Percentiles rank a stretch among this genome's conserved stretches.
Conservation (phyloP, 2,113 vertebrate genomes). For the Hippotragus niger region DNA sequence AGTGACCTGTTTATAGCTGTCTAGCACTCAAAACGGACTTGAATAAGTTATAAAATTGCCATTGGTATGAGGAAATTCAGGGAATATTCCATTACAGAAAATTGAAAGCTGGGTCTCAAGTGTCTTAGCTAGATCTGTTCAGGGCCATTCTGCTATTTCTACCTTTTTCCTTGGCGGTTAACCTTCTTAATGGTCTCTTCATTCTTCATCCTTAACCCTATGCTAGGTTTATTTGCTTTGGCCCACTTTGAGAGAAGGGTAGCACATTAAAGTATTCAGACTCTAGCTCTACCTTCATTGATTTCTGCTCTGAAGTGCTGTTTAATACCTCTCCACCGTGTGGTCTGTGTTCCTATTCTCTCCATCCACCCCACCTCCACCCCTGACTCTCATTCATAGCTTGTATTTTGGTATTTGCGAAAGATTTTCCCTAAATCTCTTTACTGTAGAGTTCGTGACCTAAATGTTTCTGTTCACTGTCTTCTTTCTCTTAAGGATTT, state of each 20-base stretch:
- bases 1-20: neutral
- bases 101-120: neutral
- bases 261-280: neutral
- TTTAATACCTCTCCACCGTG: neutral
- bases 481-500: neutral
- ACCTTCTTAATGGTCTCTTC: neutral
- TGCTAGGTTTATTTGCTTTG: neutral
- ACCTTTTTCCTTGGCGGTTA: no score
- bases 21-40: neutral
- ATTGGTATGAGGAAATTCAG: neutral
- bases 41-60: neutral
- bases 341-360: neutral
- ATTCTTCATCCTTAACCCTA: neutral
- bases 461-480: neutral
- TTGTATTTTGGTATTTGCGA: neutral
- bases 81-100: neutral
- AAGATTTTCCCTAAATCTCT: neutral
- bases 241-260: neutral
- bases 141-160: neutral
- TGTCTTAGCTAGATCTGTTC: neutral
- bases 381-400: neutral
- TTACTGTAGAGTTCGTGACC: neutral
- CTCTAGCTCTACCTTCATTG: neutral
- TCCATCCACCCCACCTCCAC: neutral
- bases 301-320: neutral